Evolutionary conservation across 2,888 invertebrate genomes (phyloP), one percentile per base, ranked within the genome.

Genomic region (Latheticus oryzae): DNA sequence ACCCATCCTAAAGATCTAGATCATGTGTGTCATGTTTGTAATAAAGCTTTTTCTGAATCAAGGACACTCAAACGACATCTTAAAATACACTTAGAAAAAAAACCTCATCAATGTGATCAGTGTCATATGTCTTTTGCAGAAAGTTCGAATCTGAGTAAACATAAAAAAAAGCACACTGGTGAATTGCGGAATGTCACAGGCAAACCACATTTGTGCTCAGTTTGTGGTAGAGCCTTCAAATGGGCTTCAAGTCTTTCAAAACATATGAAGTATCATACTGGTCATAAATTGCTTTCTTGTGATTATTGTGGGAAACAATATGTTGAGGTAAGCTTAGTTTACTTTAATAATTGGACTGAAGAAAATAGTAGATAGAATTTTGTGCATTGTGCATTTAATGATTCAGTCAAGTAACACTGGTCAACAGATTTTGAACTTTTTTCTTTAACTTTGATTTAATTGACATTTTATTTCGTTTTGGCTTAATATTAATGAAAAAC

Each of bases 201-300:
- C 19, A 69, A 79, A 76, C 58, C 80, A 73, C 74, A 73, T 65
- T 67, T 81, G 37, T 81, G 80, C 66, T 78, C 79, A 0, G 78
- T 79, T 2, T 81, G 81, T 65, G 81, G 81, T 4, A 70, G 80
- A 60, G 76, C 78, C 1, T 82, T 82, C 58, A 81, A 82, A 68
- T 82, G 81, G 80, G 78, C 80, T 1, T 81, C 80, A 1, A 81
- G 81, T 61, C 71, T 82, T 21, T 80, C 80, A 0, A 82, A 81
- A 65, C 82, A 82, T 60, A 81, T 80, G 79, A 81, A 81, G 61
- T 80, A 81, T 64, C 82, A 82, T 62, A 81, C 82, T 1, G 80
- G 81, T 2, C 80, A 79, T 63, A 81, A 81, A 63, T 68, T 82
- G 30, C 67, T 81, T 13, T 73, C 77, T 16, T 81, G 82, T 52